Evolutionary conservation across 2,888 invertebrate genomes (phyloP), one percentile per base, ranked within the genome.

Genomic region (Helobdella robusta): DNA sequence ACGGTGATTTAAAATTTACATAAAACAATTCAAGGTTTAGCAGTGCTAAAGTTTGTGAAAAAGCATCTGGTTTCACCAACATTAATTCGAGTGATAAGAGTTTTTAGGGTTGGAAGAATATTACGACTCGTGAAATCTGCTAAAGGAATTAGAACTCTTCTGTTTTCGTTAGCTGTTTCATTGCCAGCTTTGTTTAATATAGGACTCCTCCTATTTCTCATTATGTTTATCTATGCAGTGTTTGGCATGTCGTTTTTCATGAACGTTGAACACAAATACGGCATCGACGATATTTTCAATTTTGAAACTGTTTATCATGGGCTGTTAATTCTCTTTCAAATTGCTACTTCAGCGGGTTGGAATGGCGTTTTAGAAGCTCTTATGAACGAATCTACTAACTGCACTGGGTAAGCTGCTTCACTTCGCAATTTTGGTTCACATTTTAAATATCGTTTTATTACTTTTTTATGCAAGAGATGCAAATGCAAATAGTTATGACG

Each of bases 181-280:
- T 85, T 97, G 82, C 97, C 97, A 76, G 95, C 95, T 75, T 86
- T 97, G 73, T 94, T 97, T 86, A 97, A 97, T 84, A 97, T 97
- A 82, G 95, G 95, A 82, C 86, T 97, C 76, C 85, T 97, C 77
- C 86, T 97, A 77, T 94, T 95, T 83, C 85, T 97, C 78, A 93
- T 97, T 79, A 95, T 97, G 91, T 97, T 95, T 83, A 97, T 97
- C 83, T 97, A 94, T 82, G 93, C 94, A 76, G 95, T 95, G 80
- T 95, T 97, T 81, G 97, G 97, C 75, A 95, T 97, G 95, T 93
- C 92, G 69, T 97, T 97, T 85, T 97, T 97, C 83, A 93, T 93
- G 92, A 88, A 93, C 83, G 94, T 95, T 73, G 90, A 91, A 81
- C 87, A 91, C 81, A 88, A 88, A 78, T 89, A 88, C 76, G 95